These are phyloP conservation scores for Cyclophora punctaria DNA, from an alignment of 2,888 invertebrate species.

Conservation along the genomic window DNA sequence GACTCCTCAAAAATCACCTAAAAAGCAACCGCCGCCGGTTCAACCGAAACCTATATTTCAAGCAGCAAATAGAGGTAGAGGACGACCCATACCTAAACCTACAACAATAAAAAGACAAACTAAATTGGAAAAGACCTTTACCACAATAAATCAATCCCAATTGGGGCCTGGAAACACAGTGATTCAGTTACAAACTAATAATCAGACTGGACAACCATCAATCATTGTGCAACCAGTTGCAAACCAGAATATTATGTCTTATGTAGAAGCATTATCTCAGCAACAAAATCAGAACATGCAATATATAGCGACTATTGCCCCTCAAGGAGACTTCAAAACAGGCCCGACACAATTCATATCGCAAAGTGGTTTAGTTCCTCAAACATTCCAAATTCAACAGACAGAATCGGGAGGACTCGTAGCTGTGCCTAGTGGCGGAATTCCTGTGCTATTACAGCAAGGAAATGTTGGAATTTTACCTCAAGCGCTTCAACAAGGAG, in stretches of 20 bases:
- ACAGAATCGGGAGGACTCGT: conserved; percentile 77
- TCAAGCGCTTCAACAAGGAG: conserved; percentile 70
- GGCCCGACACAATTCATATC: conserved; percentile 73
- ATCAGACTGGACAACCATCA: conserved; percentile 75
- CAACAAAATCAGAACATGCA: conserved; percentile 83
- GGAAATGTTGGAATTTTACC: conserved; percentile 71
- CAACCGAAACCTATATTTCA: conserved; percentile 71
- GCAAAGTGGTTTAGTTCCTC: conserved; percentile 71
- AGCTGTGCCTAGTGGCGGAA: conserved; percentile 75
- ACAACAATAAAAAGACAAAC: conserved; percentile 65
- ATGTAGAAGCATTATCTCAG: conserved; percentile 81
- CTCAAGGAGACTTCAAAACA: conserved; percentile 75
- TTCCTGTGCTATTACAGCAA: conserved; percentile 72
- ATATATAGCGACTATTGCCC: conserved; percentile 82
- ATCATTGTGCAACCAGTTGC: conserved; percentile 81
- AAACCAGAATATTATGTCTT: conserved; percentile 77
- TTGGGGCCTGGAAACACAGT: conserved; percentile 68
- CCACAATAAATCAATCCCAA: conserved; percentile 63
- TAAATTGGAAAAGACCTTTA: conserved; percentile 64
- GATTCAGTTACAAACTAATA: conserved; percentile 74
- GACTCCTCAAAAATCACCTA: conserved; percentile 62
- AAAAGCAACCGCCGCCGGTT: conserved; percentile 61
- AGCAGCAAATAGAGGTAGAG: conserved; percentile 56
- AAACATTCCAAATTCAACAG: conserved; percentile 77
- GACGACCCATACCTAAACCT: conserved; percentile 65